These are phyloP conservation scores for Dendroctonus valens DNA, from an alignment of 1,140 invertebrate species.

Conservation along the genomic window DNA sequence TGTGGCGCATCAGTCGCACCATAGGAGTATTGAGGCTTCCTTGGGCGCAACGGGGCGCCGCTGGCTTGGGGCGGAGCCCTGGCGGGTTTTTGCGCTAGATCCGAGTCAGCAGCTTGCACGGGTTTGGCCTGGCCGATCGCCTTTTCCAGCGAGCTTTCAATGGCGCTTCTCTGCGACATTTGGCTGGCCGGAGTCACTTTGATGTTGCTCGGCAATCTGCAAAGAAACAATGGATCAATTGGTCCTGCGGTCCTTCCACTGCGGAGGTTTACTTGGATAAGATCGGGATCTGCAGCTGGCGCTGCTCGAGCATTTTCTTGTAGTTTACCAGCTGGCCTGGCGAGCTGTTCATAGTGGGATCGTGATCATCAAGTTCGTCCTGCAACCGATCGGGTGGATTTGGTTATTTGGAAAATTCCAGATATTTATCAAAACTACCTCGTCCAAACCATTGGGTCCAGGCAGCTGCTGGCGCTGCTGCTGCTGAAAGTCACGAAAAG, in stretches of 20 bases:
- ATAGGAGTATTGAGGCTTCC: no score
- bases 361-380: conserved; percentile 28
- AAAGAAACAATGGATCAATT: no score
- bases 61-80: no score
- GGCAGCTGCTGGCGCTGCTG: background rate
- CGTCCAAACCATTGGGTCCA: background rate
- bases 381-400: conserved; percentile 2
- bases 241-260: no score
- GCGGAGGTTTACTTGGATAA: conserved; percentile 16
- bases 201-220: conserved; percentile 9
- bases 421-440: no score
- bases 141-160: no score
- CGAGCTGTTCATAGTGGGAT: conserved; percentile 21
- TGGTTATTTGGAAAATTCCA: no score
- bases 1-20: no score
- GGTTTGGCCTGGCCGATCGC: no score
- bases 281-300: conserved; percentile 14
- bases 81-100: no score
- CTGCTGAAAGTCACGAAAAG: background rate
- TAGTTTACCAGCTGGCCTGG: conserved; percentile 20
- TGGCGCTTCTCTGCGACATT: background rate
- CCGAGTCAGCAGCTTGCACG: no score
- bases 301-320: conserved; percentile 25
- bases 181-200: conserved; percentile 7
- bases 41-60: no score